These are phyloP conservation scores for Phalacrocorax carbo DNA, from an alignment of 2,113 vertebrate genomes.

Conservation along the genomic window DNA sequence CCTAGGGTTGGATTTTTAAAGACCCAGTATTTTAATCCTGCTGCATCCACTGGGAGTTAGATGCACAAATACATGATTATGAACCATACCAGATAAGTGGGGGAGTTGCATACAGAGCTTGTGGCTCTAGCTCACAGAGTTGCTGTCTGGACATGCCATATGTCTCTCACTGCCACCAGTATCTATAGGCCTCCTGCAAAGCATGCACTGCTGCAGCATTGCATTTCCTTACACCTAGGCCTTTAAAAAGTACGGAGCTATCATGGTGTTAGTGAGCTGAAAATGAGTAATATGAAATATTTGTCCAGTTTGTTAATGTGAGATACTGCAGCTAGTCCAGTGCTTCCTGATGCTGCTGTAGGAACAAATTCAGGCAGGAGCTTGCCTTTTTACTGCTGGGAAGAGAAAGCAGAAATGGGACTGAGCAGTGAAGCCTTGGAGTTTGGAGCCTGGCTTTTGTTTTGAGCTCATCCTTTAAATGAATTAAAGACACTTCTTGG, in stretches of 20 bases:
- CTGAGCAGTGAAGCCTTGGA: background rate
- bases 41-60: background rate
- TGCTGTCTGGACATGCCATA: background rate
- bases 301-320: background rate
- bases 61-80: background rate
- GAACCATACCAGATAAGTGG: background rate
- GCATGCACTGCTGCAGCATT: background rate
- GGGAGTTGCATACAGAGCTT: background rate
- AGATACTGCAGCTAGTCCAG: background rate
- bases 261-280: background rate
- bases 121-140: accelerated
- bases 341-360: background rate
- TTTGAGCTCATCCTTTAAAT: background rate
- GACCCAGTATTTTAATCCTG: background rate
- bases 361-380: background rate
- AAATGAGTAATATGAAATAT: background rate
- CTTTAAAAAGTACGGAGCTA: background rate
- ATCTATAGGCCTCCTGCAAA: background rate
- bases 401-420: background rate
- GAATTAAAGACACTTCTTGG: background rate
- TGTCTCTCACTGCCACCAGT: background rate
- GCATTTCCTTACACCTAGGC: background rate
- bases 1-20: background rate
- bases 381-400: background rate
- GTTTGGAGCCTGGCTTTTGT: background rate